Conservation (phyloP, 1,140 invertebrate species). For the Drosophila yakuba region DNA sequence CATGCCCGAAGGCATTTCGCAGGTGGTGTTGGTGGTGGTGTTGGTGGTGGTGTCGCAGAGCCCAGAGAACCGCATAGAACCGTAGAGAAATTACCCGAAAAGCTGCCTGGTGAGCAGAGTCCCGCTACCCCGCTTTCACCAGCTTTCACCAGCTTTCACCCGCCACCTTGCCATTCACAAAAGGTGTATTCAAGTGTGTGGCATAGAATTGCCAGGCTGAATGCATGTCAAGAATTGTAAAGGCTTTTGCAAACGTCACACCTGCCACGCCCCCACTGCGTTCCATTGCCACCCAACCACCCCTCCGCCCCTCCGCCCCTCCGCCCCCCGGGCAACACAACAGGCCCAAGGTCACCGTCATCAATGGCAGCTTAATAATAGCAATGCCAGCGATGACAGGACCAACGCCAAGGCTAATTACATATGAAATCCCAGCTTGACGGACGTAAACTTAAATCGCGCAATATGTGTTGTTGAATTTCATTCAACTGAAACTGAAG, state of each 20-base stretch:
- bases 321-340: not conserved
- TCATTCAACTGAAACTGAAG: too few relatives aligned
- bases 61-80: not conserved
- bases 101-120: not conserved
- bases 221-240: conserved; percentile 71
- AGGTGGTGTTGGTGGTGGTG: not conserved
- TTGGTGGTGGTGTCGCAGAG: not conserved
- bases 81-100: conserved; percentile 6
- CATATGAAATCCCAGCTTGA: conserved; percentile 11
- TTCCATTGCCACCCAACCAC: not conserved
- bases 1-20: conserved; percentile 19
- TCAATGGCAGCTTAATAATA: conserved; percentile 47
- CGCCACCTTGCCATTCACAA: conserved; percentile 13
- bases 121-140: too few relatives aligned
- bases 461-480: too few relatives aligned
- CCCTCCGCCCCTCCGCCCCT: too few relatives aligned
- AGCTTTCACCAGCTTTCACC: too few relatives aligned
- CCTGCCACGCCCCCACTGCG: not conserved
- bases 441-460: too few relatives aligned
- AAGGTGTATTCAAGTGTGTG: conserved; percentile 60
- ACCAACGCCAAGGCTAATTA: conserved; percentile 30
- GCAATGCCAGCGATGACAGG: conserved; percentile 19
- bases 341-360: conserved; percentile 24
- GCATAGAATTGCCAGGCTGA: conserved; percentile 68
- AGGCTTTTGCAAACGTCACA: conserved; percentile 43